Base-by-base conservation (phyloP, 1,140 invertebrate species). In the Drosophila sp. region DNA sequence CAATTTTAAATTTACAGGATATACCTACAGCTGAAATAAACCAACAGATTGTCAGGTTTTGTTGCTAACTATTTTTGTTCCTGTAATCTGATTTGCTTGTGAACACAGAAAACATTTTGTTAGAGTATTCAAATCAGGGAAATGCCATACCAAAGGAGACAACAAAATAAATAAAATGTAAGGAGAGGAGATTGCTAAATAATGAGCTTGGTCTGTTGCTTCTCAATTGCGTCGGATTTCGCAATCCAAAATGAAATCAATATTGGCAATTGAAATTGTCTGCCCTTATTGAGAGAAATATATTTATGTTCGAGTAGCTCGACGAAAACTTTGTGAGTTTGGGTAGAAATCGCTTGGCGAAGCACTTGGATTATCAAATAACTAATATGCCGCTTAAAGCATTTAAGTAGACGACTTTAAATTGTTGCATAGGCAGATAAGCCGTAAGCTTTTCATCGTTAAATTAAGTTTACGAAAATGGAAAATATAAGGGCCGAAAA, bases 231-330 rank as follows among this genome's bases (percentile, higher is more conserved):
- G 2, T 25, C 27, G 13, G 16, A 14, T 48, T 45, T 45, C 27
- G 40, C 9, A 25, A 29, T 56, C 34, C 34, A 41, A 27, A 27
- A 41, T 40, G 14, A 62, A 43, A 29, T 13, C 13, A 43, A 58
- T 65, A 57, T 65, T 21, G 25, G 11, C 67, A 54, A 40, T 48
- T 54, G 62, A 57, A 27, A 48, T 11, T 48, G 46, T 51, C 27
- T 34, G 29, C 48, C 2, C 36, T 38, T 2, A 13, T 38, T 13
- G 4, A n/a, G 11, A 43, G n/a, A 29, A 18, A 6, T 50, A 18
- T 16, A 38, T 53, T 14, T 14, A 18, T 70, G 45, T 38, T n/a
- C 58, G 6, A 18, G 18, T 34, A n/a, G 13, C 25, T 38, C 38
- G 14, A n/a, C 7, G 32, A 14, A 40, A 38, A 51, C 0, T 46